These are phyloP conservation scores for Gymnocheta viridis DNA, from an alignment of 2,888 invertebrate genomes.

Conservation along the genomic window DNA sequence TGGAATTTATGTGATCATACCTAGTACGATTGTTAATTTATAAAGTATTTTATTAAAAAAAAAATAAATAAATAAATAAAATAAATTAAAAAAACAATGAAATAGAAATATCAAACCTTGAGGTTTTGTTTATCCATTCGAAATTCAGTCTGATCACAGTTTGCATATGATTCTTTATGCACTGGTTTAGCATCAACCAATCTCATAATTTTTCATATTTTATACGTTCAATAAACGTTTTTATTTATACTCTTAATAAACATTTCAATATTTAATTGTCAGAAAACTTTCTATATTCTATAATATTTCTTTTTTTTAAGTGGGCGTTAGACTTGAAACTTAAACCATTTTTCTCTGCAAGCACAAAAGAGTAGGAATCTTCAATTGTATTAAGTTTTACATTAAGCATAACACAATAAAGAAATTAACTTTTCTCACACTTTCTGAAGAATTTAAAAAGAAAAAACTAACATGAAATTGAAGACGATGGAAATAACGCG, in stretches of 20 bases:
- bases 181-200: too few species aligned
- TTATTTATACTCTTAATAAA: too few species aligned
- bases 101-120: too few species aligned
- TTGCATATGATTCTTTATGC: too few species aligned
- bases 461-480: background rate
- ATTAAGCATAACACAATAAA: background rate
- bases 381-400: background rate
- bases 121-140: too few species aligned
- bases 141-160: too few species aligned
- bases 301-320: background rate
- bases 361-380: background rate
- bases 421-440: slow-evolving; percentile 52
- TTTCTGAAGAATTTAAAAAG: slow-evolving; percentile 25
- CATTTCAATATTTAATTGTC: too few species aligned
- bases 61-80: too few species aligned
- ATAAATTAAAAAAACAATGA: background rate
- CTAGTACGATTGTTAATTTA: background rate
- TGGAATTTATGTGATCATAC: background rate
- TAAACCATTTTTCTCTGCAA: background rate
- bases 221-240: too few species aligned
- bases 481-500: slow-evolving; percentile 33
- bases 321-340: background rate
- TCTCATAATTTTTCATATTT: too few species aligned
- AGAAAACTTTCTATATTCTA: background rate
- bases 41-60: background rate